phyloP scores from a whole-genome alignment of 37 sponge, comb jelly and placozoan genomes.

The Aplysina aerophoba region DNA sequence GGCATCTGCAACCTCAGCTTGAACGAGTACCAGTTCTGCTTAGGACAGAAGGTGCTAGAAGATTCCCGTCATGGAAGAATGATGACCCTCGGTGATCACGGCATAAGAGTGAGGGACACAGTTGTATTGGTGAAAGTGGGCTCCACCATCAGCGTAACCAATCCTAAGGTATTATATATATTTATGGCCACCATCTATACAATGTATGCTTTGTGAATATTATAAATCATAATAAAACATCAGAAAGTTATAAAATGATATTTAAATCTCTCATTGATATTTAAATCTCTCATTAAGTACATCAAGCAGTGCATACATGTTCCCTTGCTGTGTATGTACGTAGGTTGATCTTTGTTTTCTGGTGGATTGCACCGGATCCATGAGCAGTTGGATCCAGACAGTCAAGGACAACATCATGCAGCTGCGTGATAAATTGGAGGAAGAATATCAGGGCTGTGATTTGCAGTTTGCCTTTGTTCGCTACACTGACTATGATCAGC shows the following conservation, averaged over 20 bases:
- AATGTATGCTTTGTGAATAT: not conserved
- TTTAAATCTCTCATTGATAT: not conserved
- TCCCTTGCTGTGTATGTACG: not conserved
- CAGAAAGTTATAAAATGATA: not conserved
- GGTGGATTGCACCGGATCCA: conserved; percentile 80
- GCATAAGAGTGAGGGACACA: conserved; percentile 44
- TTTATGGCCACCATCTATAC: too few relatives aligned
- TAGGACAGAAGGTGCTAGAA: conserved; percentile 34
- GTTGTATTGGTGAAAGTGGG: conserved; percentile 59
- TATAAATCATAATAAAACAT: not conserved
- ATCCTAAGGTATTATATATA: conserved; percentile 72
- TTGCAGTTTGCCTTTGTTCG: conserved; percentile 75
- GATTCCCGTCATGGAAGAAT: conserved; percentile 43
- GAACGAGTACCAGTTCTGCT: conserved; percentile 41
- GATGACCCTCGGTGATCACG: conserved; percentile 40
- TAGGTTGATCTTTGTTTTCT: conserved; percentile 79
- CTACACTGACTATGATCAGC: conserved; percentile 82
- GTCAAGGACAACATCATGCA: conserved; percentile 71
- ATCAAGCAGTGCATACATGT: not conserved
- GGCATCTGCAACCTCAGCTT: conserved; percentile 10
- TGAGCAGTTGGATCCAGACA: conserved; percentile 63
- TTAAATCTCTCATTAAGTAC: too few relatives aligned
- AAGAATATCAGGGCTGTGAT: conserved; percentile 68
- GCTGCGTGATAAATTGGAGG: conserved; percentile 49
- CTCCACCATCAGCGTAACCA: conserved; percentile 47